phyloP scores from a whole-genome alignment of 2,888 invertebrate genomes.

The Dynastes grantii region DNA sequence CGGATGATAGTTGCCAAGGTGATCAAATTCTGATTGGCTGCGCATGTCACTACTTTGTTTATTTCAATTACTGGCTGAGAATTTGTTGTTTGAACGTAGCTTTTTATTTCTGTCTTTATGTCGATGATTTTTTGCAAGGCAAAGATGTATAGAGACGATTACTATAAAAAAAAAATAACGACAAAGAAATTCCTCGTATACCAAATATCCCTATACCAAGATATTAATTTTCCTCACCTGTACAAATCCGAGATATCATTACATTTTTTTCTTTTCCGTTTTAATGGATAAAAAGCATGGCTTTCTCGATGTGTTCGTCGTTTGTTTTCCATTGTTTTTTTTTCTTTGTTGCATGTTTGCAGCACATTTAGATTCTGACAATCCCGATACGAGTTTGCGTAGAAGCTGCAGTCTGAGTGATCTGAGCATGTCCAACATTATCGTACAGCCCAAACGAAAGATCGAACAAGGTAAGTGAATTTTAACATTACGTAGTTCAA shows the following conservation, averaged over 20 bases:
- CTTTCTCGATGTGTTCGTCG: constrained; percentile 40
- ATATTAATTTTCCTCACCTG: neutral
- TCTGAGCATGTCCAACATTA: constrained; percentile 69
- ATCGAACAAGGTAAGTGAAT: constrained; percentile 64
- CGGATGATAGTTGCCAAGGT: constrained; percentile 7
- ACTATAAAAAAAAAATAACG: no score
- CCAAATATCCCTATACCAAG: no score
- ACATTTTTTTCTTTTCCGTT: neutral
- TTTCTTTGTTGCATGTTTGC: constrained; percentile 56
- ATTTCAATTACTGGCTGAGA: neutral
- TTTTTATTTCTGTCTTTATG: constrained; percentile 9
- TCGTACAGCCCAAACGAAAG: constrained; percentile 63
- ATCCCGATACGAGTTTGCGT: constrained; percentile 77
- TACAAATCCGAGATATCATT: neutral
- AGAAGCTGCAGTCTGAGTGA: constrained; percentile 88
- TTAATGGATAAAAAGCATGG: constrained; percentile 39
- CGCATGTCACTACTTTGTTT: neutral
- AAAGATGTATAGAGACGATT: no score
- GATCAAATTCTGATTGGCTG: constrained; percentile 12
- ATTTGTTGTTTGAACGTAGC: constrained; percentile 4
- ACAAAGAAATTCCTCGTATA: no score
- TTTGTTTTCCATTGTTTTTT: neutral
- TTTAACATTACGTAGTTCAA: no score
- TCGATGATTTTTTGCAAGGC: neutral
- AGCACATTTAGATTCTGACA: constrained; percentile 66